These are phyloP conservation scores for Troides helena DNA, from an alignment of 2,888 invertebrate genomes.

Conservation along the genomic window DNA sequence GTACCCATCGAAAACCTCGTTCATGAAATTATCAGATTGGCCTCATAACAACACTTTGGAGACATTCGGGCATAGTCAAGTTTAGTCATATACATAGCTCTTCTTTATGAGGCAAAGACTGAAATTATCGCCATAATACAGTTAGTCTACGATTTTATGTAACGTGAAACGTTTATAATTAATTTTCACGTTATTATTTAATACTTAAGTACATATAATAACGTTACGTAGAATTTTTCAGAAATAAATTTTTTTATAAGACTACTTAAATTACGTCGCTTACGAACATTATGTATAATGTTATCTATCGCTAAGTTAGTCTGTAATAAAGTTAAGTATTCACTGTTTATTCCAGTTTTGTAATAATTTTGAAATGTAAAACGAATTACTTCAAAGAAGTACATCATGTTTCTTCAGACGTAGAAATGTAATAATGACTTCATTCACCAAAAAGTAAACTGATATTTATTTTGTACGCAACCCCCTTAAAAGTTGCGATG, in stretches of 20 bases:
- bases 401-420: neutral
- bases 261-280: slow-evolving; percentile 5
- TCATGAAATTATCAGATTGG: slow-evolving; percentile 50
- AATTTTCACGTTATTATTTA: slow-evolving; percentile 6
- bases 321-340: neutral
- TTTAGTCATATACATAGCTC: slow-evolving; percentile 55
- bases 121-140: slow-evolving; percentile 62
- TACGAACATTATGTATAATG: neutral
- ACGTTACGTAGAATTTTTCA: slow-evolving; percentile 20
- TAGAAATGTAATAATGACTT: slow-evolving; percentile 3
- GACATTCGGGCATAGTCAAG: slow-evolving; percentile 59
- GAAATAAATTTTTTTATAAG: slow-evolving; percentile 12
- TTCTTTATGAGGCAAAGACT: slow-evolving; percentile 76
- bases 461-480: neutral
- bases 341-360: neutral
- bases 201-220: slow-evolving; percentile 1
- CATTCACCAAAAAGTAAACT: neutral
- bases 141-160: slow-evolving; percentile 32
- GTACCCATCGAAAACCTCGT: slow-evolving; percentile 42
- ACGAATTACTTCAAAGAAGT: slow-evolving; percentile 13
- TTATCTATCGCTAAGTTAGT: neutral
- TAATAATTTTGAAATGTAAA: slow-evolving; percentile 6
- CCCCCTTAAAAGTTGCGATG: neutral
- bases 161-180: slow-evolving; percentile 31
- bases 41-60: slow-evolving; percentile 49